Evolutionary conservation across 2,113 vertebrate species (phyloP).

Genomic region (Acinonyx jubatus): DNA sequence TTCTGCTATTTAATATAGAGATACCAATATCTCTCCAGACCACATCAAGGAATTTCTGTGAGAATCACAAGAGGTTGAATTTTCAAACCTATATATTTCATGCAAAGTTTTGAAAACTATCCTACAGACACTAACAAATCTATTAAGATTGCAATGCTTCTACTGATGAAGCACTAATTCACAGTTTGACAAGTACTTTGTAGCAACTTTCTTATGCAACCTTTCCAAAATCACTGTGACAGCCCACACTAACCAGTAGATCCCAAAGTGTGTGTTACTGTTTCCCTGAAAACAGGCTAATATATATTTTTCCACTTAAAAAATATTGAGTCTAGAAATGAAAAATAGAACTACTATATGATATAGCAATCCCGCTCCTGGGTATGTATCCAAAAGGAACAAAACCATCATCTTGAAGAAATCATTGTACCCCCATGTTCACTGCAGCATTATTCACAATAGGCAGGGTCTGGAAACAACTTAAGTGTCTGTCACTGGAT

Average conservation of each 20-base stretch:
- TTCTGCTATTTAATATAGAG: background rate
- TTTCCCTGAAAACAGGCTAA: background rate
- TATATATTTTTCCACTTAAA: background rate
- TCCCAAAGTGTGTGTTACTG: background rate
- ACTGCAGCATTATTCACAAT: background rate
- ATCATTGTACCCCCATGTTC: background rate
- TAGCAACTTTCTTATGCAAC: background rate
- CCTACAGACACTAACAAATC: background rate
- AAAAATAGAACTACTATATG: background rate
- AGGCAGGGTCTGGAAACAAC: background rate
- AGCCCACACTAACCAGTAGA: background rate
- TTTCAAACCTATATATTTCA: constrained; percentile 15
- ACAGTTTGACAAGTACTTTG: background rate
- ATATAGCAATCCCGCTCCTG: background rate
- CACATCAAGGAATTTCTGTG: background rate
- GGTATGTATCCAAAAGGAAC: background rate
- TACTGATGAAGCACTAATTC: background rate
- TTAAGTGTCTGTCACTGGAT: background rate
- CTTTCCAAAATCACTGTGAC: background rate
- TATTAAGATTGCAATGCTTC: background rate
- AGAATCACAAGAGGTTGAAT: constrained; percentile 5
- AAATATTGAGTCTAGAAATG: constrained; percentile 26
- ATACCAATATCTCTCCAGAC: background rate
- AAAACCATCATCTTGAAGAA: background rate
- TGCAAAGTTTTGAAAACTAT: constrained; percentile 2